Conservation (phyloP, 2,888 invertebrate genomes). For the Lycia hirtaria region DNA sequence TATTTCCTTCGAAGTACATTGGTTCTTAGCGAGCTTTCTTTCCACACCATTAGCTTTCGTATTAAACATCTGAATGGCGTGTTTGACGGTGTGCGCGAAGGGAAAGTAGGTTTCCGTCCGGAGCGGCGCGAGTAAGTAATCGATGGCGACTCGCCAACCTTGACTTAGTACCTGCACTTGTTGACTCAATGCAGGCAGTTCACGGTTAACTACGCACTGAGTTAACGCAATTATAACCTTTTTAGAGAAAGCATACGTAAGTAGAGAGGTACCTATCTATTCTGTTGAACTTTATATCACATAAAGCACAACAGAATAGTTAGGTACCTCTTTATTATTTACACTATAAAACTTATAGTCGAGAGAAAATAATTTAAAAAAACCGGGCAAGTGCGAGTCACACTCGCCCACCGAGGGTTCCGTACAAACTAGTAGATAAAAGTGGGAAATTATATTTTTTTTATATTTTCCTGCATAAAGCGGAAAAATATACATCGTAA, state of each 20-base stretch:
- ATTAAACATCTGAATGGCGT: constrained; percentile 23
- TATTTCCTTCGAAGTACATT: not conserved
- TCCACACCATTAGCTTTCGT: constrained; percentile 13
- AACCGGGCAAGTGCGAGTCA: no score
- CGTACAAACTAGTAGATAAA: no score
- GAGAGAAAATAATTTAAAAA: no score
- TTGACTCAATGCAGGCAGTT: constrained; percentile 4
- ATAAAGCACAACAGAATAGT: no score
- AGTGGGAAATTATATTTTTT: no score
- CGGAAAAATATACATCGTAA: no score
- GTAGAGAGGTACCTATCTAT: no score
- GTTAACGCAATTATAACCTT: constrained; percentile 6
- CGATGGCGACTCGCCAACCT: constrained; percentile 20
- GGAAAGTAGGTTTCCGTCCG: constrained; percentile 38
- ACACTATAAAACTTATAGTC: no score
- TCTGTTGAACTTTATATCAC: no score
- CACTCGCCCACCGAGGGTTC: no score
- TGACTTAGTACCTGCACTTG: constrained; percentile 20
- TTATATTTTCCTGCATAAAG: no score
- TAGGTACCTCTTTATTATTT: no score
- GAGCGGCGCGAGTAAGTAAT: constrained; percentile 10
- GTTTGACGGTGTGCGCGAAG: constrained; percentile 26
- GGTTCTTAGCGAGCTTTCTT: constrained; percentile 9
- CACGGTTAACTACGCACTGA: constrained; percentile 13
- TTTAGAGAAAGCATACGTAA: constrained; percentile 4